Conservation (phyloP, 2,888 invertebrate species). For the Rhaphigaster nebulosa region DNA sequence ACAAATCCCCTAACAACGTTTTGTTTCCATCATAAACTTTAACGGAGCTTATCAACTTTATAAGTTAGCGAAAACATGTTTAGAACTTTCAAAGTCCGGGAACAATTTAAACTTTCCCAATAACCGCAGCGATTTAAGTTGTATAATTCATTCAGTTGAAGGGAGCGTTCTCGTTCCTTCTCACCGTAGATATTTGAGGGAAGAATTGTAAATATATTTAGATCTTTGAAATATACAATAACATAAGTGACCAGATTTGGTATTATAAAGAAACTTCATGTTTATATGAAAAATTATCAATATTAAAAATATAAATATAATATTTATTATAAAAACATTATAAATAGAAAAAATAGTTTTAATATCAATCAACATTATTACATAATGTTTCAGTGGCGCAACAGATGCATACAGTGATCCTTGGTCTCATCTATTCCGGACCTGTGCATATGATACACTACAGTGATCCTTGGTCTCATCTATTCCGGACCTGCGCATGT, state of each 20-base stretch:
- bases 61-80: background rate
- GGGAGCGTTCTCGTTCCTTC: background rate
- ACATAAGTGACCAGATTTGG: background rate
- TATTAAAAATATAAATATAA: too few relatives aligned
- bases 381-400: too few relatives aligned
- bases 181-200: background rate
- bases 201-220: background rate
- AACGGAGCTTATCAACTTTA: constrained; percentile 5
- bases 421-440: too few relatives aligned
- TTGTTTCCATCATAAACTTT: constrained; percentile 8
- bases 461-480: too few relatives aligned
- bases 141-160: background rate
- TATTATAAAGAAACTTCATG: too few relatives aligned
- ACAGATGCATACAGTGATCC: too few relatives aligned
- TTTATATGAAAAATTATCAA: too few relatives aligned
- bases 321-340: too few relatives aligned
- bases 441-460: too few relatives aligned
- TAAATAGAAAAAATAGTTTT: too few relatives aligned
- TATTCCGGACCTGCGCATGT: too few relatives aligned
- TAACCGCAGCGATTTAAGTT: constrained; percentile 23
- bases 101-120: constrained; percentile 29
- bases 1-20: constrained; percentile 10
- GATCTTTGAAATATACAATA: background rate
- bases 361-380: too few relatives aligned
- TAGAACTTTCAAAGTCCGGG: background rate